phyloP scores from a whole-genome alignment of 1,140 invertebrate species.

The Scaptodrosophila lebanonensis region DNA sequence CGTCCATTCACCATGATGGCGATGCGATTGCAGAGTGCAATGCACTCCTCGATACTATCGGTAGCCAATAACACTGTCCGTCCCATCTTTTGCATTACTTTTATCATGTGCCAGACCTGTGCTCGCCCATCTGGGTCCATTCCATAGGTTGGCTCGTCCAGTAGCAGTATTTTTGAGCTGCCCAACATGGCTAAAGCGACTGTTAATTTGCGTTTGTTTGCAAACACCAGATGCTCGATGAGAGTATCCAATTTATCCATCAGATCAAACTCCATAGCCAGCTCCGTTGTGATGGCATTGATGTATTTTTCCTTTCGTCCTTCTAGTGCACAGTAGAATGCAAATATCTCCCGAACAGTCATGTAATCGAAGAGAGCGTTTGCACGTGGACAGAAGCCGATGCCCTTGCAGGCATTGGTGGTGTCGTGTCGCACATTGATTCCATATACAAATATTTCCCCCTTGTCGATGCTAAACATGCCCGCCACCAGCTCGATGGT shows the following conservation, averaged over 20 bases:
- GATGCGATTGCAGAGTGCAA: slow-evolving; percentile 7
- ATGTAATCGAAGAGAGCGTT: slow-evolving; percentile 1
- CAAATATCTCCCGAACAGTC: not conserved
- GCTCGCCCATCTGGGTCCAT: not conserved
- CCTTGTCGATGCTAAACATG: not conserved
- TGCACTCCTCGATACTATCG: slow-evolving; percentile 10
- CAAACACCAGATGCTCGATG: not conserved
- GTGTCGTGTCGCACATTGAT: not conserved
- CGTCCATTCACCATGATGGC: not conserved
- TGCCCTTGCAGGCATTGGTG: not conserved
- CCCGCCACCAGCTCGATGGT: not conserved
- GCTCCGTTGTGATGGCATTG: not conserved
- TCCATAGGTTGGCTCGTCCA: slow-evolving; percentile 6
- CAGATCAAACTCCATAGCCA: not conserved
- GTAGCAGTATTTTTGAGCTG: not conserved
- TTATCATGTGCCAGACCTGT: slow-evolving; percentile 2
- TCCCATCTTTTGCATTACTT: not conserved
- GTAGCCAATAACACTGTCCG: slow-evolving; percentile 6
- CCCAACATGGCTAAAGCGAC: not conserved
- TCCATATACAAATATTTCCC: slow-evolving; percentile 1
- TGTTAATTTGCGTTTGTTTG: slow-evolving; percentile 1
- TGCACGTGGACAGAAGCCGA: not conserved
- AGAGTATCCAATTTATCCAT: not conserved
- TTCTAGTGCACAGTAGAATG: slow-evolving; percentile 6
- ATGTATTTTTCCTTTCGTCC: not conserved